Base-by-base conservation (phyloP, 2,113 vertebrate genomes). In the Lycocorax pyrrhopterus region DNA sequence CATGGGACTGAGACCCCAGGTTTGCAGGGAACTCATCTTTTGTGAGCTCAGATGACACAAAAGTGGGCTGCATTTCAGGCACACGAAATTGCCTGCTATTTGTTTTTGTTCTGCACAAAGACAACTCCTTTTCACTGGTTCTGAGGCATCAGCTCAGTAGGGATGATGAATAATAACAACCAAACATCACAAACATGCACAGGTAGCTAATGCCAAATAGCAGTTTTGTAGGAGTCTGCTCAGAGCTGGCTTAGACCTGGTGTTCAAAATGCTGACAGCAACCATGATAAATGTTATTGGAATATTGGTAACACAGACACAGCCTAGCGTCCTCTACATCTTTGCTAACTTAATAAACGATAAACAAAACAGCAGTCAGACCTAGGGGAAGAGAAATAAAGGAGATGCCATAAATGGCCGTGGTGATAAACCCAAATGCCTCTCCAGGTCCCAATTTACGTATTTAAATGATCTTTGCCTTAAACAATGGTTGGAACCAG, bases 381-480 rank as follows among this genome's bases (percentile, higher is more conserved):
- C 9, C 46, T 20, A 6, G 71, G 66, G 64, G 21, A 33, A 13
- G 19, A 25, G 29, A 16, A 22, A 17, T 19, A 16, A 46, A 41
- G 68, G 18, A 30, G 21, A 22, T 44, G 66, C n/a, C 88, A 1
- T 21, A 22, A n/a, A 29, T 5, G 35, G 39, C 32, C 33, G 2
- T 13, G 49, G 12, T 19, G 46, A 20, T 10, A 71, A 37, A 56
- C 39, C 78, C 13, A 23, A 63, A 62, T 4, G 53, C 39, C 33
- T 78, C 16, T 41, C 49, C 44, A 20, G 15, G 22, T 7, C 35
- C 51, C 64, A 7, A 8, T 46, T 44, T 10, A 27, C 0, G 13
- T 67, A 84, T 90, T 90, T 43, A 80, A 80, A 79, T 46, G 44
- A 49, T 58, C 39, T 55, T 64, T 33, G 95, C 73, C 43, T 78